Base-by-base conservation (phyloP, 2,888 invertebrate genomes). In the Spodoptera picta region DNA sequence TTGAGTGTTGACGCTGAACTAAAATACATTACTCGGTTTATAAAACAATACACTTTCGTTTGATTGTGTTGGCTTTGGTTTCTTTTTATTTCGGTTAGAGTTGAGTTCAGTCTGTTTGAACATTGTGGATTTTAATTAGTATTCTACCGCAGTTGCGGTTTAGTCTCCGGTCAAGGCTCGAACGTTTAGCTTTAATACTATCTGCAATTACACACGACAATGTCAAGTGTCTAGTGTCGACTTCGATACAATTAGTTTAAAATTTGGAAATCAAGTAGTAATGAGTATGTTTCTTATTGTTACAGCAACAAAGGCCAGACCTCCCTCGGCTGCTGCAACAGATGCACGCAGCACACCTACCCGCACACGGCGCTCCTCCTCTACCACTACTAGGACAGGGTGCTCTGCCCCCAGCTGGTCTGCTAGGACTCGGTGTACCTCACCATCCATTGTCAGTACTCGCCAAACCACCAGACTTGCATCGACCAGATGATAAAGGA, bases 301-400 rank as follows among this genome's bases (percentile, higher is more conserved):
- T 88, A 42, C 96, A 98, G 97, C 97, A 97, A 96, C 98, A 97
- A 95, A 95, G 97, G 92, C 97, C 97, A 64, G 97, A 98, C 90
- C 94, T 98, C 81, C 97, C 97, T 42, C 95, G 97, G 90, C 91
- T 97, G 73, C 95, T 98, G 91, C 98, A 98, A 93, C 98, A 98
- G 94, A 98, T 98, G 98, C 98, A 98, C 90, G 98, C 98, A 43
- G 98, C 98, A 83, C 98, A 98, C 92, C 87, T 95, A 65, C 97
- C 98, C 77, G 95, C 96, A 63, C 97, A 96, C 66, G 96, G 96
- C 50, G 97, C 97, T 56, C 97, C 97, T 47, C 97, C 97, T 51
- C 96, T 97, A 84, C 95, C 92, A 57, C 91, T 92, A 65, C 91
- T 91, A 65, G 95, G 92, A 65, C 95, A 92, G 81, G 95, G 91